Evolutionary conservation across 2,888 invertebrate genomes (phyloP).

Genomic region (Melieria crassipennis): DNA sequence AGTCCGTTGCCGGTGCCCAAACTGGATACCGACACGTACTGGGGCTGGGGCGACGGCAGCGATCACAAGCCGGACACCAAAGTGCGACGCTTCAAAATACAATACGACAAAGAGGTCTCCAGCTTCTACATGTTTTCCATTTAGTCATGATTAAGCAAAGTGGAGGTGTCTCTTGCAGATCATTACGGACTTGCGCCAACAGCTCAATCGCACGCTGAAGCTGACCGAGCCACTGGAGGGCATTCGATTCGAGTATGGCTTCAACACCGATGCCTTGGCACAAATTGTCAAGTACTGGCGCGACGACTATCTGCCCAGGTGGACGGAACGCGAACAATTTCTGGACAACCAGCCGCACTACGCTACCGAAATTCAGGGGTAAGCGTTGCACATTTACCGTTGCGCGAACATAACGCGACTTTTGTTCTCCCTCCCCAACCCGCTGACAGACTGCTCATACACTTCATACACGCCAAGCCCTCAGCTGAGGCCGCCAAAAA

Average conservation of each 20-base stretch:
- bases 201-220: conserved; percentile 69
- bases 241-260: conserved; percentile 81
- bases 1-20: conserved; percentile 58
- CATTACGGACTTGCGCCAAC: conserved; percentile 70
- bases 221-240: conserved; percentile 72
- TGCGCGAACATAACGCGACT: too few relatives aligned
- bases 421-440: not conserved
- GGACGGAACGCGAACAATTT: conserved; percentile 73
- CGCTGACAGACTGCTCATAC: conserved; percentile 69
- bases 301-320: conserved; percentile 74
- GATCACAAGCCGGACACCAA: conserved; percentile 55
- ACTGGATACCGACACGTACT: conserved; percentile 59
- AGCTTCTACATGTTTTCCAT: not conserved
- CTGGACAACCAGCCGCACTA: conserved; percentile 81
- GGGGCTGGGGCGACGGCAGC: conserved; percentile 59
- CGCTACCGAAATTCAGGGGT: conserved; percentile 77
- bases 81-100: conserved; percentile 53
- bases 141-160: not conserved
- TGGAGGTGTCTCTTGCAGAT: conserved; percentile 25
- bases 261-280: conserved; percentile 76
- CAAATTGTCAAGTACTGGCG: conserved; percentile 82
- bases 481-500: conserved; percentile 64
- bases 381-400: conserved; percentile 30
- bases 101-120: conserved; percentile 47
- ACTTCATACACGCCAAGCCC: conserved; percentile 72